phyloP scores from a whole-genome alignment of 2,113 vertebrate species.

The Synchiropus splendidus region DNA sequence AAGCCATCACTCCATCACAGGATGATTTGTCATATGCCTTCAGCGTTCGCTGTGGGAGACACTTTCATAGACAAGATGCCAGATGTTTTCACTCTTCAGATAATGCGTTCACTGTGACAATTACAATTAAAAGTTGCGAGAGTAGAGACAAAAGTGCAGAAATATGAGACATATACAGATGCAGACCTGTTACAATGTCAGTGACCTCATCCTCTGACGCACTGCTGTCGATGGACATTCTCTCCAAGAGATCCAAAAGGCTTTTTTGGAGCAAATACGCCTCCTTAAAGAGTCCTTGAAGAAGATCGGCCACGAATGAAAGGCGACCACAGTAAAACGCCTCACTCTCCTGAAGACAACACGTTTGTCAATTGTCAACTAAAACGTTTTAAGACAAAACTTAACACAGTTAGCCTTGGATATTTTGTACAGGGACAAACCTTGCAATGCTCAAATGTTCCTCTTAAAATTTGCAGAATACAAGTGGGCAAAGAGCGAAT shows the following conservation, averaged over 20 bases:
- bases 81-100: too few relatives aligned
- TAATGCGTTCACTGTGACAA: too few relatives aligned
- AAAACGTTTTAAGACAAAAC: too few relatives aligned
- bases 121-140: too few relatives aligned
- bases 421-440: constrained; percentile 50
- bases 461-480: constrained; percentile 75
- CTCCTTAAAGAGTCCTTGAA: constrained; percentile 86
- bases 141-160: background rate
- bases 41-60: too few relatives aligned
- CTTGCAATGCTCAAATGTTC: constrained; percentile 86
- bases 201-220: constrained; percentile 66
- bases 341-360: constrained; percentile 77
- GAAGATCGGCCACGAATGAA: constrained; percentile 83
- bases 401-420: too few relatives aligned
- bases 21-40: too few relatives aligned
- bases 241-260: constrained; percentile 82
- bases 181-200: constrained; percentile 75
- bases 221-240: constrained; percentile 61
- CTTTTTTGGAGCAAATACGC: constrained; percentile 86
- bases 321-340: constrained; percentile 77
- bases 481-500: constrained; percentile 77
- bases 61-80: too few relatives aligned
- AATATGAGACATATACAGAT: too few relatives aligned
- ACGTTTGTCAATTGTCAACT: background rate
- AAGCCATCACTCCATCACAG: too few relatives aligned